A percentile compares a stretch with the other conserved stretches of the same genome.
Conservation (phyloP, 1,140 invertebrate species). For the Helicoverpa zea region DNA sequence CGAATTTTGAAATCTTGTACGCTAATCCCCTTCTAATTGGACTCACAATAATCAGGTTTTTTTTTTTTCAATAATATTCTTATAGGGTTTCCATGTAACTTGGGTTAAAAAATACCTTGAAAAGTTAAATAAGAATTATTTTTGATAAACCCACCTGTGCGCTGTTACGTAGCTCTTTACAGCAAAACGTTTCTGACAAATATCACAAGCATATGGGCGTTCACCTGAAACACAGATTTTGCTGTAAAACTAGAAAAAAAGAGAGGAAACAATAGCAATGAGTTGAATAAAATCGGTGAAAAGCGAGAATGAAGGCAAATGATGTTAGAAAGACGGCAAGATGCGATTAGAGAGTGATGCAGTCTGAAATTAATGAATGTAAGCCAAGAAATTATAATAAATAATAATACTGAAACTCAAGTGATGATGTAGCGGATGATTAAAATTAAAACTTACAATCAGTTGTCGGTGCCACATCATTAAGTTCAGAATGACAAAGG, state of each 20-base stretch:
- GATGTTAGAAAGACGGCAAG: slow-evolving; percentile 85
- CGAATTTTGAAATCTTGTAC: too few relatives aligned
- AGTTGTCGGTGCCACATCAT: slow-evolving; percentile 85
- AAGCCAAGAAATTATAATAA: slow-evolving; percentile 77
- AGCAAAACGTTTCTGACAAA: slow-evolving; percentile 92
- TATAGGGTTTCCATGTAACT: too few relatives aligned
- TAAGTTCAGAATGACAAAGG: slow-evolving; percentile 60
- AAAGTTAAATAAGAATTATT: background rate
- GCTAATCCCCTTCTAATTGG: too few relatives aligned
- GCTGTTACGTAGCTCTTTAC: slow-evolving; percentile 93
- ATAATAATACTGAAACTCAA: slow-evolving; percentile 69
- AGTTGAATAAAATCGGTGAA: slow-evolving; percentile 45
- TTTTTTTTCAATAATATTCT: too few relatives aligned
- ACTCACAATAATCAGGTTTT: too few relatives aligned
- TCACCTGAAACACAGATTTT: slow-evolving; percentile 81
- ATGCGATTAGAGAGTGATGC: slow-evolving; percentile 81
- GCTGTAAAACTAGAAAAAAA: slow-evolving; percentile 28
- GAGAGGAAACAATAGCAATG: slow-evolving; percentile 31
- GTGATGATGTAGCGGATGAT: slow-evolving; percentile 79
- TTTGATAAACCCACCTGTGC: slow-evolving; percentile 84
- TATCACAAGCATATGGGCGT: slow-evolving; percentile 91
- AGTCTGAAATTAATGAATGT: slow-evolving; percentile 79
- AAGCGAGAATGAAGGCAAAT: slow-evolving; percentile 67
- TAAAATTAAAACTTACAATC: slow-evolving; percentile 60
- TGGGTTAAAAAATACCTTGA: too few relatives aligned